phyloP scores from a whole-genome alignment of 1,140 invertebrate species.

The Lamellibrachia luymesi region DNA sequence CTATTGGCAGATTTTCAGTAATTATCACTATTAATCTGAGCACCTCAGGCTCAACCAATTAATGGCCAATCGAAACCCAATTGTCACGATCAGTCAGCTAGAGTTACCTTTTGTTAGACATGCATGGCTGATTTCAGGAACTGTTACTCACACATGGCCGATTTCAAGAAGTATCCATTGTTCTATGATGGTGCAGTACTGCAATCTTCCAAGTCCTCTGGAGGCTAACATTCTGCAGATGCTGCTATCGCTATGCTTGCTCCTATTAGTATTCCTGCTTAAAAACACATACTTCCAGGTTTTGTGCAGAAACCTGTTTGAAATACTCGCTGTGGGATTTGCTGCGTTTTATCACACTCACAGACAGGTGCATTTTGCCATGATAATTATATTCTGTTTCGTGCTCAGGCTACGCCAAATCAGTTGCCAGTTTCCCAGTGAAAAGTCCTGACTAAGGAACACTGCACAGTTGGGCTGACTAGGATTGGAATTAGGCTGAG shows the following conservation, averaged over 20 bases:
- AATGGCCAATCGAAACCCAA: not conserved
- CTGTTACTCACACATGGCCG: not conserved
- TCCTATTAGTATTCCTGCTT: not conserved
- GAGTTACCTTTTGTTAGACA: not conserved
- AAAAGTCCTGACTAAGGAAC: not conserved
- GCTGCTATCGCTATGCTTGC: not conserved
- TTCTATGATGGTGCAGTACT: not conserved
- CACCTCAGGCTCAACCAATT: not conserved
- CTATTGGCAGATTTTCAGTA: not conserved
- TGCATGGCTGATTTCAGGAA: not conserved
- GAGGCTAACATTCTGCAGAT: not conserved
- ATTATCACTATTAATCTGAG: not conserved
- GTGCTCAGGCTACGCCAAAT: not conserved
- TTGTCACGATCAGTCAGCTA: not conserved
- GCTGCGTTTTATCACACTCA: not conserved
- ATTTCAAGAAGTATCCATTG: not conserved
- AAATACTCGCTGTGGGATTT: not conserved
- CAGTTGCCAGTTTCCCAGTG: not conserved
- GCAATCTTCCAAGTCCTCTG: not conserved
- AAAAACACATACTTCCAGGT: not conserved
- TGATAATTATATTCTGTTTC: no score
- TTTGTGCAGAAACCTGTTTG: not conserved
- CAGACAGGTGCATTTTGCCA: not conserved
- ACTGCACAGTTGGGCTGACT: no score
- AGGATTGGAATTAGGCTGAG: no score